phyloP scores from a whole-genome alignment of 2,797 vertebrate genomes.

The Macroramphosus scolopax region DNA sequence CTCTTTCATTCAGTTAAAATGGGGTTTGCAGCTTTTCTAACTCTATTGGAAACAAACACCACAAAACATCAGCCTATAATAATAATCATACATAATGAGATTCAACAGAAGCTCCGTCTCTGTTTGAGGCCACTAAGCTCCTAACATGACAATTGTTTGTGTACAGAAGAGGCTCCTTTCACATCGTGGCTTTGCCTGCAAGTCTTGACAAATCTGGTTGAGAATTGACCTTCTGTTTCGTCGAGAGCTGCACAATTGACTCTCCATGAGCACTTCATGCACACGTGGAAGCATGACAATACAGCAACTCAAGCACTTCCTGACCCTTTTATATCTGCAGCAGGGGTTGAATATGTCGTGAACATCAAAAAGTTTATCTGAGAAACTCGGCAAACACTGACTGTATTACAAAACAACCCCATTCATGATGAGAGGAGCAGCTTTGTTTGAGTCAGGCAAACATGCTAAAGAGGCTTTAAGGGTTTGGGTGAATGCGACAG shows the following conservation, averaged over 20 bases:
- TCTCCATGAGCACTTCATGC: slow-evolving; percentile 11
- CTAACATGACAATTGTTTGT: slow-evolving; percentile 54
- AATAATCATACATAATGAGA: too few relatives aligned
- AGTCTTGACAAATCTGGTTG: slow-evolving; percentile 70
- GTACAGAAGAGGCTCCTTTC: slow-evolving; percentile 41
- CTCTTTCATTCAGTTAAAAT: too few relatives aligned
- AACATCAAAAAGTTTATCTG: background rate
- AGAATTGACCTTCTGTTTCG: slow-evolving; percentile 42
- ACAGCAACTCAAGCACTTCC: slow-evolving; percentile 14
- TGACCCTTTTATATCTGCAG: background rate
- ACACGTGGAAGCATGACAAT: slow-evolving; percentile 40
- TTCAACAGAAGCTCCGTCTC: slow-evolving; percentile 40
- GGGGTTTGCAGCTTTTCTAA: too few relatives aligned
- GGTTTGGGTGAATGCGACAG: slow-evolving; percentile 38
- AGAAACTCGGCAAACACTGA: too few relatives aligned
- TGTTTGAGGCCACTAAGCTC: slow-evolving; percentile 41
- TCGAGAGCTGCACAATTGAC: slow-evolving; percentile 36
- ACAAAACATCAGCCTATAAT: too few relatives aligned
- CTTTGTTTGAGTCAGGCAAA: slow-evolving; percentile 43
- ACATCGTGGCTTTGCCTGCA: slow-evolving; percentile 58
- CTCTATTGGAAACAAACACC: too few relatives aligned
- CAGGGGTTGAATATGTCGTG: background rate
- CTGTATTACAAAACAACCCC: slow-evolving; percentile 8
- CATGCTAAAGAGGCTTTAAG: slow-evolving; percentile 31
- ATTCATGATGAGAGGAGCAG: slow-evolving; percentile 15